Base-by-base conservation (phyloP, 2,113 vertebrate genomes). In the Hyaena hyaena region DNA sequence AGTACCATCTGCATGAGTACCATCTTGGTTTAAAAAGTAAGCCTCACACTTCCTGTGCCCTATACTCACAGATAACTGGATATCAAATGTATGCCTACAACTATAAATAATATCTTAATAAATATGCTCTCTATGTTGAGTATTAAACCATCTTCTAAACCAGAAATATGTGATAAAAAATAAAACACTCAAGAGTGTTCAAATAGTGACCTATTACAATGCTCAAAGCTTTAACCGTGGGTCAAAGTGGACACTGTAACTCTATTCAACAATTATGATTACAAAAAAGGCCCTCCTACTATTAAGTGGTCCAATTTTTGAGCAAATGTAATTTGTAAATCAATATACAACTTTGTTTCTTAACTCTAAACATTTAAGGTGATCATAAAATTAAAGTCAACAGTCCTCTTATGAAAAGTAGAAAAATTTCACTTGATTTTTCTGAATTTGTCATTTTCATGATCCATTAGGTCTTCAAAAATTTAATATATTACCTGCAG, bases 401-500 rank as follows among this genome's bases (percentile, higher is more conserved):
- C 9, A 77, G 61, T 92, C 28, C 17, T 81, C 26, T 61, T 87
- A 8, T 33, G 39, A 90, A 14, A 94, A 81, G 28, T 4, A 71
- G 43, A 39, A 96, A 50, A 66, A n/a, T 31, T 43, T 50, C 61
- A 24, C 14, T 35, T 87, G 31, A 50, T 87, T 53, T 90, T n/a
- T 61, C 89, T 77, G 53, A 80, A 55, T 87, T 66, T 92, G 80
- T 23, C 58, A 89, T 76, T 71, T 14, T 92, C 10, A 1, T 19
- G 10, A 12, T 45, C 88, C 17, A 55, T 63, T 86, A 43, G 16
- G 21, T n/a, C 82, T 88, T 74, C 28, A 35, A 63, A 39, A 5
- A 74, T 61, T 74, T 24, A 63, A 23, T 14, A 9, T 10, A 28
- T 98, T 98, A 99, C 99, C 99, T 99, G 99, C 99, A 99, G 98